Evolutionary conservation across 2,113 vertebrate species (phyloP).

Genomic region (Larimichthys polyactis): DNA sequence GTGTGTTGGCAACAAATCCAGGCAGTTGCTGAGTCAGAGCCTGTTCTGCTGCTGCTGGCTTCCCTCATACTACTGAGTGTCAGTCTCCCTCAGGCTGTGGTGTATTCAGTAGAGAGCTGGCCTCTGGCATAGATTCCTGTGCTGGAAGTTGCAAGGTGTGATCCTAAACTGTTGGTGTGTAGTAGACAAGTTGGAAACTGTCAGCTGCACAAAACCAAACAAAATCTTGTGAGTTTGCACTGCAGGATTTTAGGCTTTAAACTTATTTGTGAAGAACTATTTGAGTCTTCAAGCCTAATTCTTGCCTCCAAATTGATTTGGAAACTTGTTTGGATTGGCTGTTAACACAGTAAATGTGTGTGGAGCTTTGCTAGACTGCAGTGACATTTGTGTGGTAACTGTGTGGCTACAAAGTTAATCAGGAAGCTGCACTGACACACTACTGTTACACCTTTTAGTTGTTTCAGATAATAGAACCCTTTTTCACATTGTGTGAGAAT

Average conservation of each 20-base stretch:
- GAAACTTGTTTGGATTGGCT: neutral
- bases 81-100: constrained; percentile 30
- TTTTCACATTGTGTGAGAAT: neutral
- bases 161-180: constrained; percentile 15
- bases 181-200: constrained; percentile 8
- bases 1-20: constrained; percentile 52
- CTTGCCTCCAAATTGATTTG: neutral
- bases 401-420: neutral
- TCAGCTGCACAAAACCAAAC: constrained; percentile 5
- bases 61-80: constrained; percentile 28
- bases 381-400: neutral
- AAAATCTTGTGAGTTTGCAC: neutral
- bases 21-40: constrained; percentile 70
- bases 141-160: constrained; percentile 24
- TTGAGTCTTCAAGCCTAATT: neutral
- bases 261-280: neutral
- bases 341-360: neutral
- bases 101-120: constrained; percentile 7
- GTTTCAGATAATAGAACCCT: neutral
- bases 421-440: neutral
- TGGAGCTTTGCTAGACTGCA: neutral
- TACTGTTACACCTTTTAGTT: neutral
- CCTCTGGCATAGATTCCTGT: constrained; percentile 19
- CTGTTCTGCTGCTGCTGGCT: constrained; percentile 17
- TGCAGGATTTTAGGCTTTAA: constrained; percentile 3